phyloP scores from a whole-genome alignment of 2,797 vertebrate species.

The Paedocypris micromegethes region DNA sequence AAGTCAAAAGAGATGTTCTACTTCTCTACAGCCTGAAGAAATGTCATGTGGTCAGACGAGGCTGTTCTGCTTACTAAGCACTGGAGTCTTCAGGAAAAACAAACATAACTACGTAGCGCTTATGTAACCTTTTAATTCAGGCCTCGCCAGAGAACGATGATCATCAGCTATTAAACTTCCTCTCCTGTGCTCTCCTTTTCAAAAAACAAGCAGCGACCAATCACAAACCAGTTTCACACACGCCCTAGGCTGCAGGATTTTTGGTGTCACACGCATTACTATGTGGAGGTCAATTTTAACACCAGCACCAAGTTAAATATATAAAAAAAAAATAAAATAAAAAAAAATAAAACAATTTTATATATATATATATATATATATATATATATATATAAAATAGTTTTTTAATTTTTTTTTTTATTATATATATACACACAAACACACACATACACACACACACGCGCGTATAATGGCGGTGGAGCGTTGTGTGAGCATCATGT shows the following conservation, averaged over 20 bases:
- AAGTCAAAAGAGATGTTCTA: slow-evolving; percentile 1
- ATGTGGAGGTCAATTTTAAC: slow-evolving; percentile 21
- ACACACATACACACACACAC: too few relatives aligned
- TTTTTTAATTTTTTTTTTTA: too few relatives aligned
- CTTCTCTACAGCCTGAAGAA: slow-evolving; percentile 14
- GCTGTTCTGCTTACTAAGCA: slow-evolving; percentile 26
- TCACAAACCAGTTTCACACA: slow-evolving; percentile 16
- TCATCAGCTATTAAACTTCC: slow-evolving; percentile 25
- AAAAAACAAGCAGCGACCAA: slow-evolving; percentile 2
- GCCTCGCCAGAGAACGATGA: slow-evolving; percentile 26
- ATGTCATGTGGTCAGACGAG: slow-evolving; percentile 3
- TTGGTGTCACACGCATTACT: not conserved
- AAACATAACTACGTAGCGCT: slow-evolving; percentile 7
- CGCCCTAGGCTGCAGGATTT: slow-evolving; percentile 42
- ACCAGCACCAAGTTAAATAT: not conserved
- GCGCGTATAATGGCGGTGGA: too few relatives aligned
- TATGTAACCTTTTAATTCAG: slow-evolving; percentile 1
- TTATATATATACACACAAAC: not conserved
- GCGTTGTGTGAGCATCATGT: too few relatives aligned
- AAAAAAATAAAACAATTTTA: too few relatives aligned
- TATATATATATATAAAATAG: slow-evolving; percentile 9
- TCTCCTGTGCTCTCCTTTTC: slow-evolving; percentile 4
- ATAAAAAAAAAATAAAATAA: slow-evolving; percentile 5
- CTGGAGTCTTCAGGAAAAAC: not conserved
- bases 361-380: slow-evolving; percentile 13